phyloP scores from a whole-genome alignment of 2,888 invertebrate genomes.

The Eristalinus aeneus region DNA sequence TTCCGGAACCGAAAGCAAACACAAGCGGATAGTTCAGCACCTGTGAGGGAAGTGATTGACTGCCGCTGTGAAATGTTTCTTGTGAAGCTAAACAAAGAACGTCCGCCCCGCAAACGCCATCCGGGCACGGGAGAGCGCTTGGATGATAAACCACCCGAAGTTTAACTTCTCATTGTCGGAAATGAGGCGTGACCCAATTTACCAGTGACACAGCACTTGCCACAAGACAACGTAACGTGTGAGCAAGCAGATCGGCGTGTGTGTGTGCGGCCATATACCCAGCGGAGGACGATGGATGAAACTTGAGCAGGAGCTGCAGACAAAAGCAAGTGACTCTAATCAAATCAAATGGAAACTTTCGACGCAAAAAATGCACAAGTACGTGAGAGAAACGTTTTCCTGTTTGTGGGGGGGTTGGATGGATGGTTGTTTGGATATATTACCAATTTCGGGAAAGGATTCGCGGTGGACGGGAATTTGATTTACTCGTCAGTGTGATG shows the following conservation, averaged over 20 bases:
- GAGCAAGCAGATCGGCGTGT: background rate
- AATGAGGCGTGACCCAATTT: slow-evolving; percentile 65
- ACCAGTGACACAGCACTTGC: slow-evolving; percentile 56
- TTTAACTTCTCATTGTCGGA: slow-evolving; percentile 47
- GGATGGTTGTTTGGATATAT: background rate
- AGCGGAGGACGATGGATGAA: background rate
- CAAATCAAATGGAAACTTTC: slow-evolving; percentile 63
- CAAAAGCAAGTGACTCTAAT: slow-evolving; percentile 65
- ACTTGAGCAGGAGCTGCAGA: slow-evolving; percentile 45
- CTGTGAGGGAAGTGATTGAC: slow-evolving; percentile 32
- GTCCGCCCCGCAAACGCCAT: background rate
- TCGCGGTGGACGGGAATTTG: no score
- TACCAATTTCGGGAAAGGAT: no score
- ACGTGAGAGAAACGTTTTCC: slow-evolving; percentile 49
- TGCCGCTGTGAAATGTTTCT: slow-evolving; percentile 32
- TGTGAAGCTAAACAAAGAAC: background rate
- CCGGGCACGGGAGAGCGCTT: no score
- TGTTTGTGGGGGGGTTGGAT: background rate
- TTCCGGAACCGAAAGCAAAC: no score
- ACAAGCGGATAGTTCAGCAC: background rate
- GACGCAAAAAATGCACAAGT: slow-evolving; percentile 13
- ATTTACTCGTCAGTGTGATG: no score
- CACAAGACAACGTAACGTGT: background rate
- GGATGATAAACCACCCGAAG: slow-evolving; percentile 14
- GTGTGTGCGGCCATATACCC: background rate